A percentile compares a stretch with the other conserved stretches of the same genome.
phyloP scores from a whole-genome alignment of 2,797 vertebrate species.

The Tangara arthus region DNA sequence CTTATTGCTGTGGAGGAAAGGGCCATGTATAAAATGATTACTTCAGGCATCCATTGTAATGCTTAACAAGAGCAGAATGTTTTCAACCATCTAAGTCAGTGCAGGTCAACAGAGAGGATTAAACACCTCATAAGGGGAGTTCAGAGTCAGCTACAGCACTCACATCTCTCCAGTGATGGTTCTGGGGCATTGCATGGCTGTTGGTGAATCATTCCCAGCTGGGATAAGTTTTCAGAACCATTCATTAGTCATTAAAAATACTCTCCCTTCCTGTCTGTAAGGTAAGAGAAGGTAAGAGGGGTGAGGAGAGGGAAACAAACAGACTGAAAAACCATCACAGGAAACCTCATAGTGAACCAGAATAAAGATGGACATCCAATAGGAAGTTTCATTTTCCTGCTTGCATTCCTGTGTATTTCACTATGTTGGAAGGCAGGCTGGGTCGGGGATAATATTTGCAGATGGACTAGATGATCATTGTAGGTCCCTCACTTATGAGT shows the following conservation, averaged over 20 bases:
- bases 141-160: not conserved
- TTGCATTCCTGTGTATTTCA: not conserved
- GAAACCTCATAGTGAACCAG: not conserved
- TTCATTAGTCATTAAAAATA: not conserved
- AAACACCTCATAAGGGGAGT: not conserved
- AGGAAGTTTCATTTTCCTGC: not conserved
- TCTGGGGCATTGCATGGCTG: rapidly evolving
- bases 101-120: not conserved
- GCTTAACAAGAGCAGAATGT: not conserved
- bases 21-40: not conserved
- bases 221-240: not conserved
- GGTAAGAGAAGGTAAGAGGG: not conserved
- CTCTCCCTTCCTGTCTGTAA: not conserved
- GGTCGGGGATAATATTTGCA: not conserved
- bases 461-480: not conserved
- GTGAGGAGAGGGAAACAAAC: not conserved
- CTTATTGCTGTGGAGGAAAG: not conserved
- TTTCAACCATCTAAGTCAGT: not conserved
- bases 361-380: not conserved
- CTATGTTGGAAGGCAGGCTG: not conserved
- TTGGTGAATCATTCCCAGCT: not conserved
- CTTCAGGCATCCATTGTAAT: not conserved
- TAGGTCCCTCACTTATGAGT: not conserved
- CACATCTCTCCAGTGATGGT: not conserved
- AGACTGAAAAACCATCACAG: not conserved